Base-by-base conservation (phyloP, 23 tunicate genomes). In the Styela clava region DNA sequence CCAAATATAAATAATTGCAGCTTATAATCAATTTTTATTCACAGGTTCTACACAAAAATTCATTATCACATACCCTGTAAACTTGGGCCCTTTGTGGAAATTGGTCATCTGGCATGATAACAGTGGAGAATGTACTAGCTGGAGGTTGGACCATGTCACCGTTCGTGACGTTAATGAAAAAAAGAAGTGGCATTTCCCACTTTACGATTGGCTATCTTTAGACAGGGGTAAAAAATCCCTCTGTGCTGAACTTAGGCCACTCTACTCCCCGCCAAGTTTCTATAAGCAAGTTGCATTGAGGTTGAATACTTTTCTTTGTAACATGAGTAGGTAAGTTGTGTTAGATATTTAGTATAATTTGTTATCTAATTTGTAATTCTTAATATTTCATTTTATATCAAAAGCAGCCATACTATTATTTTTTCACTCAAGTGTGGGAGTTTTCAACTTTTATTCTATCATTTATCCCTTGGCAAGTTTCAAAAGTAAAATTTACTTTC, bases 81-180 rank as follows among this genome's bases (percentile, higher is more conserved):
- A 74, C 61, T 84, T 82, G 16, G 97, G 97, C 3, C 79, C 91
- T 18, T 25, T 91, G 5, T 35, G 73, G 68, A 83, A 81, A 52
- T 25, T 88, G 24, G 51, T 64, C 32, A 72, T 93, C 24, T 88
- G 89, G 93, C 93, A 85, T 69, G 87, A 82, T 86, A 89, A 85
- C 44, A 25, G 78, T 31, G 90, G 87, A 24, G 73, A 44, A 25
- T 25, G 85, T 21, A 89, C 98, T 1, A 82, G 77, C 1, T 93
- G 98, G 98, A 63, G 22, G 32, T 52, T 93, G 33, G 98, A 93
- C 69, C 76, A 93, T 81, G 85, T 93, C 82, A 93, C 74, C 20
- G 52, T 93, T 68, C 88, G 86, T 64, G 98, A 93, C 73, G 87
- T 88, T 77, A 87, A 64, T 2, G 78, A 34, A 24, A 78, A 81